A percentile compares a stretch with the other conserved stretches of the same genome.
These are phyloP conservation scores for Dione juno DNA, from an alignment of 2,888 invertebrate species.

Conservation along the genomic window DNA sequence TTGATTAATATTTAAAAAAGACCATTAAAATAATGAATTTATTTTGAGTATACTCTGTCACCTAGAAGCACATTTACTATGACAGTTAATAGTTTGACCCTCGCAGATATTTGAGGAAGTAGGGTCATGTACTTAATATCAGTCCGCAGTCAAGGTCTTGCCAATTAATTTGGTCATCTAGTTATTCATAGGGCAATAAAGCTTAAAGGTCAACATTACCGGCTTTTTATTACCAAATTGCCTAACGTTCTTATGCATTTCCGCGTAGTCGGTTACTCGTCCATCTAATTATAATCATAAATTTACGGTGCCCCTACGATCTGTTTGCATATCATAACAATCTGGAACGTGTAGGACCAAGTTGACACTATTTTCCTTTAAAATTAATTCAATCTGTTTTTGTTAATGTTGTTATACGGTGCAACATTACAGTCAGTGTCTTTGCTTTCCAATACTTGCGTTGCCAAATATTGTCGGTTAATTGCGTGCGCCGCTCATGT, in stretches of 20 bases:
- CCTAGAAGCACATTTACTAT: slow-evolving; percentile 37
- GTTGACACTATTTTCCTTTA: slow-evolving; percentile 79
- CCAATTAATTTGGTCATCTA: slow-evolving; percentile 78
- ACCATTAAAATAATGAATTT: background rate
- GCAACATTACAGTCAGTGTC: slow-evolving; percentile 64
- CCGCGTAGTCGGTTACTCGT: slow-evolving; percentile 34
- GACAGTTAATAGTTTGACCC: slow-evolving; percentile 72
- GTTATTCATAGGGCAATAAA: slow-evolving; percentile 76
- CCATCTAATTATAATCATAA: slow-evolving; percentile 37
- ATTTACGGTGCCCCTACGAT: slow-evolving; percentile 53
- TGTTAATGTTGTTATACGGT: slow-evolving; percentile 69
- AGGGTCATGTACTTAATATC: slow-evolving; percentile 78
- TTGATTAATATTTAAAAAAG: too few relatives aligned
- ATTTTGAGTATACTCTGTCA: background rate
- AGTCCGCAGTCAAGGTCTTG: slow-evolving; percentile 77
- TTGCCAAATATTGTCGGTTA: slow-evolving; percentile 70
- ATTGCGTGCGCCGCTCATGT: slow-evolving; percentile 50
- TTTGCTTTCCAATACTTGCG: slow-evolving; percentile 70
- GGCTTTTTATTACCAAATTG: slow-evolving; percentile 58
- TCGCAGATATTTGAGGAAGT: slow-evolving; percentile 74
- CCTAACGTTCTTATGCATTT: slow-evolving; percentile 45
- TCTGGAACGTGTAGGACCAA: slow-evolving; percentile 72
- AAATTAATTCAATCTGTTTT: slow-evolving; percentile 77
- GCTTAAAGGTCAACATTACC: slow-evolving; percentile 65
- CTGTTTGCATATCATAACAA: slow-evolving; percentile 72